Base-by-base conservation (phyloP, 2,888 invertebrate species). In the Spodoptera littoralis region DNA sequence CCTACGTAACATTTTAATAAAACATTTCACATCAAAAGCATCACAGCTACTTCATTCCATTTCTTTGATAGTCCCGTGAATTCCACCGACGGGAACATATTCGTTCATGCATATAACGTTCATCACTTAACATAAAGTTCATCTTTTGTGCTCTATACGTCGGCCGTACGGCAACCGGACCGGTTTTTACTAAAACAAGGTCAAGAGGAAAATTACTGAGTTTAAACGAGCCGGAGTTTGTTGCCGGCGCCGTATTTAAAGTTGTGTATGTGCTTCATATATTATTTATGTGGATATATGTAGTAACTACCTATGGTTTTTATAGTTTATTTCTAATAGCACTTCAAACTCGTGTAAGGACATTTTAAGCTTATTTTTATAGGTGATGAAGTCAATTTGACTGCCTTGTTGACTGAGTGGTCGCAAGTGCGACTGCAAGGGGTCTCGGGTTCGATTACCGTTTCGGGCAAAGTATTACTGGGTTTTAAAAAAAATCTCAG, bases 21-120 rank as follows among this genome's bases (percentile, higher is more conserved):
- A 36, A 36, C 36, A 36, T 36, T 36, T 36, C 9, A 36, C 36
- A 36, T 36, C 36, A 36, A 36, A 36, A 36, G 36, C 36, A 36
- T 36, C 36, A 36, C 36, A 36, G 36, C 36, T 9, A 3, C 9
- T 11, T 44, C 30, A 30, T 42, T 53, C 43, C 51, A 42, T 9
- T 47, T 48, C 48, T 24, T 75, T 70, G 54, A 67, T 65, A 76
- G 65, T 79, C 80, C 65, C 77, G 73, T 73, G 73, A 63, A 54
- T 56, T 45, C 46, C 36, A 22, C 55, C 56, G 62, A 36, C 36
- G 36, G 36, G 0, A 57, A 58, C 62, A 60, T 53, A 55, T 47
- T 61, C 57, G 9, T 11, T 48, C 69, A 52, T 69, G 77, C 52
- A 69, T 47, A 48, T 73, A 73, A 69, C 73, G 57, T 58, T 55